Base-by-base conservation (phyloP, 2,888 invertebrate genomes). In the Coelogynopora nodosa region DNA sequence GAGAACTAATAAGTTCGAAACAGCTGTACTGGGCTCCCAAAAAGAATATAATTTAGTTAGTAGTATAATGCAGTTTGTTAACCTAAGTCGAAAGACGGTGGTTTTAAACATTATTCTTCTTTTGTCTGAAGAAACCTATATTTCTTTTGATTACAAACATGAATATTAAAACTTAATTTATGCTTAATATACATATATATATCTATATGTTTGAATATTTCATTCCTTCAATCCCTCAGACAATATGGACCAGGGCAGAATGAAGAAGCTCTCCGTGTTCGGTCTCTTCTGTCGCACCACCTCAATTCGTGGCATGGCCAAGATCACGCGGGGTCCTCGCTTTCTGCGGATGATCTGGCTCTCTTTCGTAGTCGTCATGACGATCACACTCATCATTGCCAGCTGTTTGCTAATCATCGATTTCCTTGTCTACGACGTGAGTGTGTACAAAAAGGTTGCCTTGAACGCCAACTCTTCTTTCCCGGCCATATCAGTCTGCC, bases 291-390 rank as follows among this genome's bases (percentile, higher is more conserved):
- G 87, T 29, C 49, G 67, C 28, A 83, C 83, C 31, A 87, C 67
- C 26, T 87, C 87, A 31, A 86, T 87, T n/a, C 82, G 87, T 0
- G 87, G 87, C 23, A 87, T 87, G 31, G 31, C 87, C 0, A 87
- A 87, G 29, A 67, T 87, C 27, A 31, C 81, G 23, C 30, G 30
- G 28, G 86, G 86, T 29, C 86, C 87, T 30, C 80, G 82, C 27
- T 67, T 80, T 67, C 67, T 87, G 0, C 82, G 87, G 29, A 82
- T 86, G 0, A 23, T 86, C 10, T 87, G 87, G 87, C 80, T 87
- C 30, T 67, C 29, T 5, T 87, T 87, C 26, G 31, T 87, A 10
- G 10, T 87, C 28, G 23, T 31, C 23, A 87, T 87, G 87, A 82
- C 82, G 1, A 67, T 67, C 1, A 49, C 87, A 10, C 83, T 87